These are phyloP conservation scores for Sanderia malayensis DNA, from an alignment of 30 jellyfish, hydroid and myxozoan species.

Conservation along the genomic window DNA sequence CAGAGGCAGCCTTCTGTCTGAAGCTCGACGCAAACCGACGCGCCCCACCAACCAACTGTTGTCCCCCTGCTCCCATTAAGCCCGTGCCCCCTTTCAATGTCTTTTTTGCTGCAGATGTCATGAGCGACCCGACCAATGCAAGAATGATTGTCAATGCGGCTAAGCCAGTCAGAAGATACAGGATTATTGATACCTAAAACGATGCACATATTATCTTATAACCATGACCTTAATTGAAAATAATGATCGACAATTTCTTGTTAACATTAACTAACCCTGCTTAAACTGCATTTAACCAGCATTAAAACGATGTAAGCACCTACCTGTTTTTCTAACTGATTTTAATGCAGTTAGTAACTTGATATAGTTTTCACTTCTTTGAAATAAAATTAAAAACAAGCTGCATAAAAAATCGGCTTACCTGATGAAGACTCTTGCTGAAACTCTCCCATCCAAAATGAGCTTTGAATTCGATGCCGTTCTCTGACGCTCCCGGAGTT, in stretches of 20 bases:
- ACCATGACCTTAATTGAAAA: too few relatives aligned
- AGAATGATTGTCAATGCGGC: slow-evolving; percentile 64
- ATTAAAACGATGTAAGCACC: too few relatives aligned
- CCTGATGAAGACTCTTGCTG: slow-evolving; percentile 38
- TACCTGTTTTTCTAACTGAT: too few relatives aligned
- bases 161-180: slow-evolving; percentile 50
- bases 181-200: slow-evolving; percentile 37
- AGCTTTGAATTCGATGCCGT: slow-evolving; percentile 33
- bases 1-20: slow-evolving; percentile 25
- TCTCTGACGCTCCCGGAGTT: slow-evolving; percentile 57
- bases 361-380: too few relatives aligned
- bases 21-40: slow-evolving; percentile 42
- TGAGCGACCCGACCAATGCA: slow-evolving; percentile 47
- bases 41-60: slow-evolving; percentile 30
- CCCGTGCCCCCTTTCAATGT: slow-evolving; percentile 48
- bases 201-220: too few relatives aligned
- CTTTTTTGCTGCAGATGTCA: slow-evolving; percentile 57
- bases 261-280: too few relatives aligned
- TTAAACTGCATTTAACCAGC: too few relatives aligned
- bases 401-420: neutral
- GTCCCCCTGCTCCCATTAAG: slow-evolving; percentile 50
- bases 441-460: neutral
- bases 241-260: too few relatives aligned
- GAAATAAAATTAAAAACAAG: too few relatives aligned
- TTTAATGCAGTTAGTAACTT: too few relatives aligned